Evolutionary conservation across 2,113 vertebrate species (phyloP).

Genomic region (Lasiurus cinereus): DNA sequence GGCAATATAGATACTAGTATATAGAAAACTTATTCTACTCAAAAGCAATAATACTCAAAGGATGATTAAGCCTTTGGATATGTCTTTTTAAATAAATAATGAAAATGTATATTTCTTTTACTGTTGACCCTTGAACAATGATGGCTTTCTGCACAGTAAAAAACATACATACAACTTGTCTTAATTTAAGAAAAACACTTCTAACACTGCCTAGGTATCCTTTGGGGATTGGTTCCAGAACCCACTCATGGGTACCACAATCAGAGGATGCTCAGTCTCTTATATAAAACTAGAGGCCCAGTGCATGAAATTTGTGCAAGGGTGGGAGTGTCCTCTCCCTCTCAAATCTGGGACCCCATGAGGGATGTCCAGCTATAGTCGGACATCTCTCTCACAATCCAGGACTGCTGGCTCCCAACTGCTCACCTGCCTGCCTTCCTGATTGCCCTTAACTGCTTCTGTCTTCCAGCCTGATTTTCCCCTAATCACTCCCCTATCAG

Average conservation of each 20-base stretch:
- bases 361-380: too few species aligned
- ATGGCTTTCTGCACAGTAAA: not conserved
- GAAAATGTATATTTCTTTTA: not conserved
- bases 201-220: not conserved
- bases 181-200: not conserved
- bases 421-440: too few species aligned
- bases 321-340: too few species aligned
- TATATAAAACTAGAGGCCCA: too few species aligned
- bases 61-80: not conserved
- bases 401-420: too few species aligned
- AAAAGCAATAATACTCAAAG: not conserved
- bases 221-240: not conserved
- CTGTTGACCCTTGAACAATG: not conserved
- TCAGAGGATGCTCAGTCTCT: not conserved
- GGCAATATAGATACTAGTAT: not conserved
- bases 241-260: too few species aligned
- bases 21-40: not conserved
- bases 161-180: not conserved
- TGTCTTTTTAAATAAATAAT: not conserved
- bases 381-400: too few species aligned
- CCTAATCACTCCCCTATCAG: too few species aligned
- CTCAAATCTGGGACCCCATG: too few species aligned
- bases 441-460: too few species aligned
- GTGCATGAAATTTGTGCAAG: too few species aligned
- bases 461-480: too few species aligned